phyloP scores from a whole-genome alignment of 1,140 invertebrate species.

The Scaptodrosophila lebanonensis region DNA sequence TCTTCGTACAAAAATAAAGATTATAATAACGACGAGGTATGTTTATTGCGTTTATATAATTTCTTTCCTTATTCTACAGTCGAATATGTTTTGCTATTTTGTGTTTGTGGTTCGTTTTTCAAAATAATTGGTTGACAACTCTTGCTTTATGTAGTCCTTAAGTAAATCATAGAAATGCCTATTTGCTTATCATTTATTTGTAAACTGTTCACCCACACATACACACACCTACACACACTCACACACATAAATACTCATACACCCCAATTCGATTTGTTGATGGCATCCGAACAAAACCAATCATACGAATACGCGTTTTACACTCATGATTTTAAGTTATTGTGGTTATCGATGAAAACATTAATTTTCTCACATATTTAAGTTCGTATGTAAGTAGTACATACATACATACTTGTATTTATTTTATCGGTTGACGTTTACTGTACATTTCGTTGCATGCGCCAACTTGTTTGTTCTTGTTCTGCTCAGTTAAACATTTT shows the following conservation, averaged over 20 bases:
- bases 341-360: too few relatives aligned
- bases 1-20: constrained; percentile 67
- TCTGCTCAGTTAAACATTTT: too few relatives aligned
- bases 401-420: constrained; percentile 14
- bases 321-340: too few relatives aligned
- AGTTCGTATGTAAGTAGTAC: too few relatives aligned
- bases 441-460: constrained; percentile 3
- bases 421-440: background rate
- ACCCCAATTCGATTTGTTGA: background rate
- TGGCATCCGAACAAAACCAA: too few relatives aligned
- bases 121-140: background rate
- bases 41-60: constrained; percentile 54
- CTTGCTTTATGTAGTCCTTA: too few relatives aligned
- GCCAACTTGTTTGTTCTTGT: too few relatives aligned
- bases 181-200: too few relatives aligned
- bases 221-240: constrained; percentile 1
- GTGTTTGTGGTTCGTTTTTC: constrained; percentile 2
- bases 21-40: constrained; percentile 65
- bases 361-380: too few relatives aligned
- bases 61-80: constrained; percentile 11
- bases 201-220: background rate
- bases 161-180: background rate
- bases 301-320: too few relatives aligned
- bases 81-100: background rate
- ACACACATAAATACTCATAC: background rate